Evolutionary conservation across 2,797 vertebrate genomes (phyloP), one percentile per base, ranked within the genome.

Genomic region (Acridotheres tristis): DNA sequence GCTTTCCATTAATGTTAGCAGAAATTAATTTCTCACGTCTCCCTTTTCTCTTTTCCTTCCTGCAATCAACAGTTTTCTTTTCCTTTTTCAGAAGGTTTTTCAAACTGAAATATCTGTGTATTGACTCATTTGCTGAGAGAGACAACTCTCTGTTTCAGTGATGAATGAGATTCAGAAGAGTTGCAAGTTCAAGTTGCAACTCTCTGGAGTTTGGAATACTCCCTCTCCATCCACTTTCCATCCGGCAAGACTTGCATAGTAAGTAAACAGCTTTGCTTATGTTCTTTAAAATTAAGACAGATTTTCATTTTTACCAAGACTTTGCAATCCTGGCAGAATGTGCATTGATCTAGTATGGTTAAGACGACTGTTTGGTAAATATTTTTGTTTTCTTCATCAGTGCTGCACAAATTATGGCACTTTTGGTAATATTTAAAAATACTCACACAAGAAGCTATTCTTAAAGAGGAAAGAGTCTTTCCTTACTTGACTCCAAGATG

Each of bases 351-450:
- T 73, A 30, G 4, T n/a, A 32, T 25, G 20, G 34, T 48, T 85
- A 67, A 57, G 45, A n/a, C 7, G 73, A 48, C 13, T 47, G 11
- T 58, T 75, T 48, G 25, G 25, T 66, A 26, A 54, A 53, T 74
- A 10, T 8, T 68, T 86, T 63, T 68, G 9, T 57, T 69, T 87
- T 43, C 38, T 61, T 80, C 43, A 23, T 59, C 22, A 88, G 34
- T 78, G 8, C 12, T 73, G 4, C 0, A 0, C 3, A 27, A 75
- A 47, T 51, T 66, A 53, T 34, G n/a, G 13, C 43, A 38, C 7
- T 27, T 18, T 38, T 42, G 11, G 20, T 67, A 43, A 27, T 12
- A 34, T 14, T 34, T 23, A 69, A 83, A 85, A 62, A 34, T 19
- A 47, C 8, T 55, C 63, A 16, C 5, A 8, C 17, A 36, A 38